These are phyloP conservation scores for Trididemnum nubilum DNA, from an alignment of 23 tunicate genomes.

Conservation along the genomic window DNA sequence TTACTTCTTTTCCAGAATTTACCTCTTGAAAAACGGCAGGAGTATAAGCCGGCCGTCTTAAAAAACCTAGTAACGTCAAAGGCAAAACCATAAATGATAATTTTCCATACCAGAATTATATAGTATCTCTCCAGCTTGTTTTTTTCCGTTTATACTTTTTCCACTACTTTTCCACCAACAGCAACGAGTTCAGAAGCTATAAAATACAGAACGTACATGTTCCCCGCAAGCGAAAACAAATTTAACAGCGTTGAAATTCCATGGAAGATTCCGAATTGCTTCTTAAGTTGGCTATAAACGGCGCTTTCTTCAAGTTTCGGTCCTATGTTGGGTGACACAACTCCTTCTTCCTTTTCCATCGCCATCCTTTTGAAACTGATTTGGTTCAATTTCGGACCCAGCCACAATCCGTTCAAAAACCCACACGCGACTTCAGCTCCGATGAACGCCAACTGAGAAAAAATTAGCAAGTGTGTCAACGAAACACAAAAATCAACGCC, in stretches of 20 bases:
- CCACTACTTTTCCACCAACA: constrained; percentile 3
- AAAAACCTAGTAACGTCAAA: no score
- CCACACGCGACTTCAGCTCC: constrained; percentile 37
- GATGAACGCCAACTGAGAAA: constrained; percentile 35
- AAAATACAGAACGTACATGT: constrained; percentile 42
- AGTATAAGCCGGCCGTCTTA: no score
- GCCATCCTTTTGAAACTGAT: constrained; percentile 27
- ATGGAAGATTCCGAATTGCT: constrained; percentile 58
- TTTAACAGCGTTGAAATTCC: constrained; percentile 61
- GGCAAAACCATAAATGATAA: no score
- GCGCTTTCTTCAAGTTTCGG: constrained; percentile 44
- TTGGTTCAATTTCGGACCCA: constrained; percentile 38
- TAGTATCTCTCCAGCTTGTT: no score
- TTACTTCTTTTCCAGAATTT: no score
- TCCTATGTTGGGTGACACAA: constrained; percentile 48
- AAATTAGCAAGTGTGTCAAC: not conserved
- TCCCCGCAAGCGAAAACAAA: constrained; percentile 48
- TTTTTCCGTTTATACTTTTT: no score
- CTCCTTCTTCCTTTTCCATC: constrained; percentile 73
- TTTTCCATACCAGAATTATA: no score
- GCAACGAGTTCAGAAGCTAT: constrained; percentile 35
- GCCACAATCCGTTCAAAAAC: constrained; percentile 44
- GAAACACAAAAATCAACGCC: not conserved
- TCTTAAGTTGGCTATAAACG: constrained; percentile 32
- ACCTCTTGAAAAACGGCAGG: no score